Conservation (phyloP, 2,797 vertebrate species). For the Zenarchopterus dispar region DNA sequence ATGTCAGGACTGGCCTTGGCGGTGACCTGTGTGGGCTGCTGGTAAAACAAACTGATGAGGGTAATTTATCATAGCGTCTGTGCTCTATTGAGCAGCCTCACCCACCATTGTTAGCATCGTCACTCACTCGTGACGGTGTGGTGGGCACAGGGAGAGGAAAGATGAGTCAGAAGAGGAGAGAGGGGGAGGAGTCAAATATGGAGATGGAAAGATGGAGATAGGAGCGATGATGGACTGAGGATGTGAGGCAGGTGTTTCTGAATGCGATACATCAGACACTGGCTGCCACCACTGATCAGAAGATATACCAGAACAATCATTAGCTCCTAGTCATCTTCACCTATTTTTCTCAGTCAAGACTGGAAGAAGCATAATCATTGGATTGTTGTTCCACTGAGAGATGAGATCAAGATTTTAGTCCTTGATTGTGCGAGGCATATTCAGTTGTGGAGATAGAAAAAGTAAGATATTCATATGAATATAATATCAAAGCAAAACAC, state of each 20-base stretch:
- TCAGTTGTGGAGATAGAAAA: too few relatives aligned
- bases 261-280: background rate
- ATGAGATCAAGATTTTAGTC: too few relatives aligned
- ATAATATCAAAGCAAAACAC: too few relatives aligned
- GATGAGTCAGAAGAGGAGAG: slow-evolving; percentile 9
- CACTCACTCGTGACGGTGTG: slow-evolving; percentile 81
- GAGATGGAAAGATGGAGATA: slow-evolving; percentile 25
- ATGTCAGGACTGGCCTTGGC: slow-evolving; percentile 80
- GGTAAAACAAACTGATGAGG: slow-evolving; percentile 82
- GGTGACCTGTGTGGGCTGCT: slow-evolving; percentile 81
- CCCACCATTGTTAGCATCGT: slow-evolving; percentile 79
- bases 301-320: too few relatives aligned
- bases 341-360: too few relatives aligned
- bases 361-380: too few relatives aligned
- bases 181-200: slow-evolving; percentile 18
- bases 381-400: too few relatives aligned
- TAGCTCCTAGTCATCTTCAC: too few relatives aligned
- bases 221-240: slow-evolving; percentile 14
- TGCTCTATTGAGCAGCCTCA: slow-evolving; percentile 55
- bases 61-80: slow-evolving; percentile 83
- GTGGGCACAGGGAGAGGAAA: slow-evolving; percentile 44
- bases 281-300: too few relatives aligned
- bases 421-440: too few relatives aligned
- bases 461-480: too few relatives aligned
- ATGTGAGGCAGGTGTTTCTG: slow-evolving; percentile 16